Base-by-base conservation (phyloP, 2,113 vertebrate species). In the Alosa alosa region DNA sequence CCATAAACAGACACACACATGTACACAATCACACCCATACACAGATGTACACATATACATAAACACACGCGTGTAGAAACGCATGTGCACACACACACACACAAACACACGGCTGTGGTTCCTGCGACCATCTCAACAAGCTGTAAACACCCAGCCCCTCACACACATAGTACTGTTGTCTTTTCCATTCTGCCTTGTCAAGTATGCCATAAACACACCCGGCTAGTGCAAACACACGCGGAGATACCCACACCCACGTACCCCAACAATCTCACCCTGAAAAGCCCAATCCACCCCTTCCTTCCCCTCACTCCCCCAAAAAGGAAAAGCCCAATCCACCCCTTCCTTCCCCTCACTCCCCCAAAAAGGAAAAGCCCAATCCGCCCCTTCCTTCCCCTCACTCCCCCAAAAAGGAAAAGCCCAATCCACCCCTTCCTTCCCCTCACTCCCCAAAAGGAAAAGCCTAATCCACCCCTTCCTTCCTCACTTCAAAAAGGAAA, bases 131-230 rank as follows among this genome's bases (percentile, higher is more conserved):
- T 52, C 55, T 82, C 55, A 82, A 82, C 75, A 82, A 11, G 13
- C 64, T 45, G 46, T 84, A 60, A 82, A 83, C 83, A 86, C 78
- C 60, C 72, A 60, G n/a, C 84, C 22, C 55, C 5, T 60, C 20
- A 60, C 55, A 60, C 55, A 60, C 55, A 60, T 6, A 60, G 55
- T 60, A 20, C 55, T 60, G 55, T 60, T 60, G 55, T 60, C 55
- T 60, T 60, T 60, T 60, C 20, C 55, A 60, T 60, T 18, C 55
- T 60, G 55, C 18, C 18, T 60, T 60, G 55, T 60, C 55, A 7
- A 20, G 55, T 60, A 60, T 60, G 55, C 55, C 55, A 60, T 60
- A 22, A 49, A 60, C 55, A 60, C 55, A 60, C 55, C 55, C 55
- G 6, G 55, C 55, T 60, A 22, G 55, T 60, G 55, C 55, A 60